phyloP scores from a whole-genome alignment of 2,113 vertebrate genomes.

The Rhipidura dahli region DNA sequence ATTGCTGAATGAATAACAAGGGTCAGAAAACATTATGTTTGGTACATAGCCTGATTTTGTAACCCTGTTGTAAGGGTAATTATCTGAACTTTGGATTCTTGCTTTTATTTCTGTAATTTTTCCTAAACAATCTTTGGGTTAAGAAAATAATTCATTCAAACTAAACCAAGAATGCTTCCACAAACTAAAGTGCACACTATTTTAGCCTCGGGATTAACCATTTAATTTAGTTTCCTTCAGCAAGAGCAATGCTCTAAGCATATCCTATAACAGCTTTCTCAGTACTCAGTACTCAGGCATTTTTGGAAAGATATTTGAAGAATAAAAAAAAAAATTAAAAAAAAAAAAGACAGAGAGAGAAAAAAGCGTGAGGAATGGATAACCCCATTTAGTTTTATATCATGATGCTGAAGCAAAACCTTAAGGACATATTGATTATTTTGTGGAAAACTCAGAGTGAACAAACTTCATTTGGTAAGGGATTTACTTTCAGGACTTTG shows the following conservation, averaged over 20 bases:
- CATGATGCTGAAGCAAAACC: not conserved
- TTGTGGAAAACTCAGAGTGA: conserved; percentile 7
- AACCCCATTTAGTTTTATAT: not conserved
- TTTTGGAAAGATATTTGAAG: conserved; percentile 13
- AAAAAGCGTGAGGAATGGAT: fast-evolving
- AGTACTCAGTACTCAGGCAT: not conserved
- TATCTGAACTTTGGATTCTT: not conserved
- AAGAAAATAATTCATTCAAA: not conserved
- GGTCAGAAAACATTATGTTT: not conserved
- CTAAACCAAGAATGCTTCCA: not conserved
- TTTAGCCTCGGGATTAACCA: not conserved
- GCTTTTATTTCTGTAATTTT: not conserved
- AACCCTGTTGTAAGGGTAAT: not conserved
- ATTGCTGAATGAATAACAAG: not conserved
- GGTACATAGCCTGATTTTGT: not conserved
- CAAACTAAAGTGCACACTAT: not conserved
- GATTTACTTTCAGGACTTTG: not conserved
- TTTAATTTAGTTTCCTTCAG: conserved; percentile 10
- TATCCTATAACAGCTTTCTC: not conserved
- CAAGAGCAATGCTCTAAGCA: not conserved
- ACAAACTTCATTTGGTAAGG: conserved; percentile 4
- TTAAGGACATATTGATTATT: conserved; percentile 15
- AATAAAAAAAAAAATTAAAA: not conserved
- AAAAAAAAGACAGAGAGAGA: too few relatives aligned
- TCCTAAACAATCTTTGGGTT: not conserved